Conservation (phyloP, 2,888 invertebrate species). For the Suillia variegata region DNA sequence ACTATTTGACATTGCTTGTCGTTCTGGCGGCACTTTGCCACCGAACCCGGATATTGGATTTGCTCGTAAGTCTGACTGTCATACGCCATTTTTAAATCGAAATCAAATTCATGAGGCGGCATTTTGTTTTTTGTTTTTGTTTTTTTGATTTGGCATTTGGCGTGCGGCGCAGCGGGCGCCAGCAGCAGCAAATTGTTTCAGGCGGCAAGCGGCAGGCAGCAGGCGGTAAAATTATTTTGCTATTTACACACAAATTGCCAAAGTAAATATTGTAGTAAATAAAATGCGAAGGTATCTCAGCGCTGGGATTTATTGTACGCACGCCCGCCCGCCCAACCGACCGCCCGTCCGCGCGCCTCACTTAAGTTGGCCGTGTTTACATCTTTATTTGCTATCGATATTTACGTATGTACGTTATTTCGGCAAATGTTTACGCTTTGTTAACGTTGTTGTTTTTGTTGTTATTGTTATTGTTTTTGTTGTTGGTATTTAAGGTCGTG, state of each 20-base stretch:
- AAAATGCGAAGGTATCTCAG: neutral
- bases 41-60: no score
- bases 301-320: no score
- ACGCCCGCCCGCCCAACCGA: no score
- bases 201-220: neutral
- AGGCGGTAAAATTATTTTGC: constrained; percentile 3
- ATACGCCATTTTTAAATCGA: constrained; percentile 43
- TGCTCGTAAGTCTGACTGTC: neutral
- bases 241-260: constrained; percentile 30
- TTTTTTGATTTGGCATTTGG: neutral
- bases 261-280: constrained; percentile 43
- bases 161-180: neutral
- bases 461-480: no score
- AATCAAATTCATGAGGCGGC: constrained; percentile 37
- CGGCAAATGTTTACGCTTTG: no score
- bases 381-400: no score
- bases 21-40: no score
- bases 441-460: no score
- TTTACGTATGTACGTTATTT: no score
- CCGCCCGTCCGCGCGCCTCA: no score
- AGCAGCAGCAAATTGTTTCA: neutral
- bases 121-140: neutral
- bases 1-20: neutral
- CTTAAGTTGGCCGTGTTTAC: no score
- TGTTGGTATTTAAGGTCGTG: no score